Percentiles rank a stretch among this genome's conserved stretches.
Conservation (phyloP, 2,113 vertebrate species). For the Rhipidura dahli region DNA sequence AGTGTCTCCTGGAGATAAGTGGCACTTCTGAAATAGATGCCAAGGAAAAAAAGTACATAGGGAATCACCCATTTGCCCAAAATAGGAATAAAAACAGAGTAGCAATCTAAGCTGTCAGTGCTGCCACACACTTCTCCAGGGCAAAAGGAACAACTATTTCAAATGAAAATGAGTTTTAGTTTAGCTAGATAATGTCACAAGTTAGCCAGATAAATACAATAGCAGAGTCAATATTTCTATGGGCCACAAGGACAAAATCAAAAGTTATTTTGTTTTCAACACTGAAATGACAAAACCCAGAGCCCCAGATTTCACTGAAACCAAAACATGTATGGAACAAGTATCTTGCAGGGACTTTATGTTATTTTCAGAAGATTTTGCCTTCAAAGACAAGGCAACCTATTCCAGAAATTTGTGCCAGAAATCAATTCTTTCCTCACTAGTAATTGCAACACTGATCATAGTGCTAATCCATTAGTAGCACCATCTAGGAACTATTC, state of each 20-base stretch:
- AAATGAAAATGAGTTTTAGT: not conserved
- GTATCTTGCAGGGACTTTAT: not conserved
- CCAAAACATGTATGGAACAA: not conserved
- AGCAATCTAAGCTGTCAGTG: not conserved
- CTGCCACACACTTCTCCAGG: not conserved
- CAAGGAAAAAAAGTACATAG: not conserved
- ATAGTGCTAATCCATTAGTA: not conserved
- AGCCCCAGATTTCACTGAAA: not conserved
- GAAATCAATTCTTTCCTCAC: not conserved
- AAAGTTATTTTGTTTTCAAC: not conserved
- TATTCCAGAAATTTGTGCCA: not conserved
- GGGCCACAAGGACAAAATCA: not conserved
- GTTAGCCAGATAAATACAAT: not conserved
- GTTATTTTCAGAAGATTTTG: not conserved
- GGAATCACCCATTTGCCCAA: not conserved
- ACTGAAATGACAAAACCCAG: not conserved
- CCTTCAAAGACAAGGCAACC: not conserved
- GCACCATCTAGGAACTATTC: not conserved
- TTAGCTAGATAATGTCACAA: not conserved
- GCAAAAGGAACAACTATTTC: not conserved
- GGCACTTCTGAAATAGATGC: not conserved
- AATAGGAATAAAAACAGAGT: not conserved
- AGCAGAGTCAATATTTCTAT: not conserved
- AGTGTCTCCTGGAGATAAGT: not conserved
- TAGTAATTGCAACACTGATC: not conserved